Conservation (phyloP, 2,113 vertebrate species). For the Arvicanthis niloticus region DNA sequence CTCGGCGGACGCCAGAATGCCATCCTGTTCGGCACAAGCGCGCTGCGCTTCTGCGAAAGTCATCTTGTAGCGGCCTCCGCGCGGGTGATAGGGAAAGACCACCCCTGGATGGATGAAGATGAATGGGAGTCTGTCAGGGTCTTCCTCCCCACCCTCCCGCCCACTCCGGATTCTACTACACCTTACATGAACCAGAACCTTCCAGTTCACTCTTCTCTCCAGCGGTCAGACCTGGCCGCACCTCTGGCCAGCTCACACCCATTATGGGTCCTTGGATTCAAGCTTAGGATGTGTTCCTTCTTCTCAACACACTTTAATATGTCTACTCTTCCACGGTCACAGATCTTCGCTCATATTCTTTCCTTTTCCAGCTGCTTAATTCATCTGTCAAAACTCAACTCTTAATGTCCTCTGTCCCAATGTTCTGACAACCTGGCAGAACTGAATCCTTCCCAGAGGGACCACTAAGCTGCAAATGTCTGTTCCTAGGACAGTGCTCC, state of each 20-base stretch:
- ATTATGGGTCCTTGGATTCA: not conserved
- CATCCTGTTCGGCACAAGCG: conserved; percentile 93
- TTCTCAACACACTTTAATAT: not conserved
- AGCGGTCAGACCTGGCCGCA: not conserved
- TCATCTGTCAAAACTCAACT: conserved; percentile 53
- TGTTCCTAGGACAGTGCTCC: not conserved
- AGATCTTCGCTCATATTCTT: not conserved
- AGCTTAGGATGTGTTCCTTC: not conserved
- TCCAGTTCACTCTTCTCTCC: not conserved
- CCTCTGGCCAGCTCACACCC: not conserved
- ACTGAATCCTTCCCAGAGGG: not conserved
- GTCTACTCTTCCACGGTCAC: not conserved
- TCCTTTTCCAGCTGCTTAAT: not conserved
- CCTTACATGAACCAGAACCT: not conserved
- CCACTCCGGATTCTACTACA: not conserved
- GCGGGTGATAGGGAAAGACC: conserved; percentile 96
- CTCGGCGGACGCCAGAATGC: conserved; percentile 95
- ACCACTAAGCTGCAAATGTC: not conserved
- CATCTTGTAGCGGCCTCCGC: conserved; percentile 94
- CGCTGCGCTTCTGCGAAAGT: conserved; percentile 94
- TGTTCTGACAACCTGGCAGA: not conserved
- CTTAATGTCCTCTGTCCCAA: not conserved
- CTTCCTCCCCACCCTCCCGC: too few species aligned
- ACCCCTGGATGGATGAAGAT: conserved; percentile 89
- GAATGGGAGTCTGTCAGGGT: not conserved